Percentiles rank a stretch among this genome's conserved stretches.
phyloP scores from a whole-genome alignment of 2,888 invertebrate genomes.

The Oithona nana region DNA sequence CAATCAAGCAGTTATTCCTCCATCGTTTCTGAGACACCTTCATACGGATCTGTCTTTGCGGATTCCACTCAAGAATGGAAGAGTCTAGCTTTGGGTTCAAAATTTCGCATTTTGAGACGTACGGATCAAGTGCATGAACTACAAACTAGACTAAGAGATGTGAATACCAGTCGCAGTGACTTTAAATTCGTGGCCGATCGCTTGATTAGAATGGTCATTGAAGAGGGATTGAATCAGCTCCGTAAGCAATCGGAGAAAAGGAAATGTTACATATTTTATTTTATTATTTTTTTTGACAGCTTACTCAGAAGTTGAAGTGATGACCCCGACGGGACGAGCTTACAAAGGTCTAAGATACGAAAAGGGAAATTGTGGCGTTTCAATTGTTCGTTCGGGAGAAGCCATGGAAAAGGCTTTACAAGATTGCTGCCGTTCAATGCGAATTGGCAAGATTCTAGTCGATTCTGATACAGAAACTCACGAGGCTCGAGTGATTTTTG shows the following conservation, averaged over 20 bases:
- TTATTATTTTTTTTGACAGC: conserved; percentile 27
- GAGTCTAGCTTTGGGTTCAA: conserved; percentile 20
- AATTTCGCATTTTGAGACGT: conserved; percentile 23
- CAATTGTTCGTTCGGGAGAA: conserved; percentile 64
- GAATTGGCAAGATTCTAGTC: conserved; percentile 74
- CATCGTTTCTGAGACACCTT: too few relatives aligned
- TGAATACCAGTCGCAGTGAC: conserved; percentile 66
- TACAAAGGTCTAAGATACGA: conserved; percentile 87
- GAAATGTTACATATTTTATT: neutral
- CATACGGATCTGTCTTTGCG: neutral
- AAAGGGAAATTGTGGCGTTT: conserved; percentile 95
- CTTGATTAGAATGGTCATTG: conserved; percentile 86
- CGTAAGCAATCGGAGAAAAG: conserved; percentile 28
- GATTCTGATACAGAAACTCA: conserved; percentile 91
- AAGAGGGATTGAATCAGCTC: conserved; percentile 88
- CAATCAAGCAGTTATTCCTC: too few relatives aligned
- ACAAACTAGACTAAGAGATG: conserved; percentile 33
- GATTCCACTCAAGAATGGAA: neutral
- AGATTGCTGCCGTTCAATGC: conserved; percentile 63
- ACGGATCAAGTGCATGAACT: conserved; percentile 27
- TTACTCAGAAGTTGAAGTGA: conserved; percentile 69
- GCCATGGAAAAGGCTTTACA: conserved; percentile 81
- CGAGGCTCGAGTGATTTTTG: conserved; percentile 44
- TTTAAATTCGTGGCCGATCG: conserved; percentile 98
- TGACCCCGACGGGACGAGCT: conserved; percentile 74